Evolutionary conservation across 1,140 invertebrate species (phyloP).

Genomic region (Dendroctonus valens): DNA sequence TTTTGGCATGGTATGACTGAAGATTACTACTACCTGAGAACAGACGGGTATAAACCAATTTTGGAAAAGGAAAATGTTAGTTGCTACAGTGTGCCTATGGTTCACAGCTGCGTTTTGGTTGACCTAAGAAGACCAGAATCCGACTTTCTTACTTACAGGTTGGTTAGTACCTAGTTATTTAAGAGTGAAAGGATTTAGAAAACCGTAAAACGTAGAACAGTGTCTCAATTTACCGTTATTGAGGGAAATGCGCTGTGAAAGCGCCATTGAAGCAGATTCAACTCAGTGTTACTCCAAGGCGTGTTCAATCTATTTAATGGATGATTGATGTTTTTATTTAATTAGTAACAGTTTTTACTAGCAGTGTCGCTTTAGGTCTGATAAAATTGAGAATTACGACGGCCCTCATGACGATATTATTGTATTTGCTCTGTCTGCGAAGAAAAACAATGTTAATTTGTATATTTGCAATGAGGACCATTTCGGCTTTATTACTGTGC

Average conservation of each 20-base stretch:
- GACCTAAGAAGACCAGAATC: constrained; percentile 65
- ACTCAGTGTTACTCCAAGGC: too few species aligned
- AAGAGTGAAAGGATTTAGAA: too few species aligned
- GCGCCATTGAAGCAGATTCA: too few species aligned
- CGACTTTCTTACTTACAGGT: constrained; percentile 71
- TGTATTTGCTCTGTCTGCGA: constrained; percentile 85
- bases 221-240: too few species aligned
- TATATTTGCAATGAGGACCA: constrained; percentile 77
- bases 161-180: too few species aligned
- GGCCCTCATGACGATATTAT: constrained; percentile 94
- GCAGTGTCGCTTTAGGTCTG: constrained; percentile 49
- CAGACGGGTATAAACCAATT: constrained; percentile 83
- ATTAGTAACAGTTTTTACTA: not conserved
- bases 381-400: constrained; percentile 62
- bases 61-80: constrained; percentile 70
- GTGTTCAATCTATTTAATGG: too few species aligned
- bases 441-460: constrained; percentile 68
- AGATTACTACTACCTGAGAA: constrained; percentile 85
- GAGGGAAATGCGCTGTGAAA: too few species aligned
- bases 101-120: constrained; percentile 86
- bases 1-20: constrained; percentile 93
- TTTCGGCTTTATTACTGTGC: constrained; percentile 83
- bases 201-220: not conserved
- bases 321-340: not conserved
- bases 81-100: constrained; percentile 86